Evolutionary conservation across 2,113 vertebrate genomes (phyloP), one percentile per base, ranked within the genome.

Genomic region (Tachysurus vachellii): DNA sequence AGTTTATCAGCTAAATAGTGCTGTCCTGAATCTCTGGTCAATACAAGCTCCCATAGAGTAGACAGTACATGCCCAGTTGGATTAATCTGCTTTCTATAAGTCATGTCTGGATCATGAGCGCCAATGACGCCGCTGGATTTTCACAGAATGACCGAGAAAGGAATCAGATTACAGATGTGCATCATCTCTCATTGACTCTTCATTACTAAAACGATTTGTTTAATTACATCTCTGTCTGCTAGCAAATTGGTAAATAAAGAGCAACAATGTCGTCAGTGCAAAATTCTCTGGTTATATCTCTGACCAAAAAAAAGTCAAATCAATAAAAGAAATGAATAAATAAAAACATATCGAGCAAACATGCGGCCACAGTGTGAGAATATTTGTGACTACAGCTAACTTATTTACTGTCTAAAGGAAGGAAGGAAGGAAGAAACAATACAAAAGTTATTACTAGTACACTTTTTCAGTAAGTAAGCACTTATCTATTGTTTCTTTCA

Each of bases 121-220:
- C 91, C 91, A 91, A 92, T 95, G 93, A 95, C 93, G 93, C 90
- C 94, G 93, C 84, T 90, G 92, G 91, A 94, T 94, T 94, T 94
- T 92, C 92, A 91, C 92, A 94, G 94, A 95, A 93, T 91, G 92
- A 95, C 93, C 88, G 93, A 89, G 92, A 93, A 89, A 85, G 86
- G 93, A 94, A 94, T 94, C 92, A 92, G 94, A 95, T 96, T 95
- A 95, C 93, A 94, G 92, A 94, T 94, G 93, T 94, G 92, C 91
- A 92, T 94, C 94, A 95, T 94, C 90, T 94, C 92, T 94, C 90
- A 94, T 93, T 93, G 93, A 93, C 75, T 89, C 91, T 91, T 90
- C 91, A 93, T 88, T 88, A 87, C 82, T 86, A 90, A 44, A 76
- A 71, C 75, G 28, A n/a, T 62, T 31, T 84, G 12, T 19, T 79